Base-by-base conservation (phyloP, 1,140 invertebrate species). In the Asbolus verrucosus region DNA sequence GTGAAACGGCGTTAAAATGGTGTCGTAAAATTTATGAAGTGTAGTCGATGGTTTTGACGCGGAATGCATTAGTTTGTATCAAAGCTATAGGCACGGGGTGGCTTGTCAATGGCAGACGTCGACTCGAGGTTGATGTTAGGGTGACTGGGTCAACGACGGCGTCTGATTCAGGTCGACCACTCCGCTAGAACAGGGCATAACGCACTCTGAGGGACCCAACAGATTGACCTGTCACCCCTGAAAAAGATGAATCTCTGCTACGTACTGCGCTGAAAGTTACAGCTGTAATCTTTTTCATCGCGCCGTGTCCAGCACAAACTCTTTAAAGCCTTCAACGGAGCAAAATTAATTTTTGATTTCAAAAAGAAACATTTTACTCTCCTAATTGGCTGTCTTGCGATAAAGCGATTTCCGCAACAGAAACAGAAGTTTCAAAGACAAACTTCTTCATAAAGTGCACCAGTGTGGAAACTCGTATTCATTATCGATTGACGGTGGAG, bases 151-250 rank as follows among this genome's bases (percentile, higher is more conserved):
- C 46, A 54, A 31, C 46, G n/a, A 16, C 46, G n/a, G 46, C 46
- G 46, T 19, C 46, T 54, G 46, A 54, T 30, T 54, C 46, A 54
- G 46, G 46, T 54, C 46, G 46, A 54, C 46, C 27, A 54, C 46
- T 54, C 11, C 18, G 8, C 46, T 54, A 54, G 46, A 54, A 54
- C 46, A 54, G 21, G 14, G 46, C 21, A 54, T 54, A 54, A 43
- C 39, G 39, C 15, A 24, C 19, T 27, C 46, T 13, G 18, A 11
- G 46, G 46, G 46, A 54, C 46, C 46, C 46, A 54, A 54, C 46
- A 54, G 46, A 54, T 54, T 54, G 46, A 54, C 46, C 46, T 54
- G 46, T 54, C 46, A 54, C 46, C 46, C 21, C 11, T 54, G 46
- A 54, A 54, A 54, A 54, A 54, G 46, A 54, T 54, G 46, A 54